Base-by-base conservation (phyloP, 1,140 invertebrate genomes). In the Bombus picipes region DNA sequence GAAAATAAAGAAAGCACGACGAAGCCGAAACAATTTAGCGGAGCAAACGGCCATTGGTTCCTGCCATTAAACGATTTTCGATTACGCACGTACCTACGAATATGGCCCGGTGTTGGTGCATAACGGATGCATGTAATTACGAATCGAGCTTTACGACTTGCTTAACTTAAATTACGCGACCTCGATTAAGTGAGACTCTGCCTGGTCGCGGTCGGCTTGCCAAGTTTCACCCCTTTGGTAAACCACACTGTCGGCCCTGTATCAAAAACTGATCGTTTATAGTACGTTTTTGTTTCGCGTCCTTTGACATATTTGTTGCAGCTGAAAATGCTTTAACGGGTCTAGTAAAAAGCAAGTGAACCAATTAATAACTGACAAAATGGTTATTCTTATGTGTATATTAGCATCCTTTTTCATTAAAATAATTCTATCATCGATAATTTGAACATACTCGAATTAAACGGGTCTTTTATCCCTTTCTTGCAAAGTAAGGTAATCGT, bases 111-210 rank as follows among this genome's bases (percentile, higher is more conserved):
- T 90, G 66, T 90, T 81, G 81, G 84, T 65, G 80, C 66, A 89
- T 89, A 90, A 90, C 89, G 89, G 86, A 90, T 90, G 89, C 88
- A 76, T 66, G 89, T 87, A 90, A 90, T 90, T 90, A 90, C 89
- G 89, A 90, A 88, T 90, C 87, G 88, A 88, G 90, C 90, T 90
- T 90, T 90, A 90, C 89, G 89, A 90, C 89, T 90, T 90, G 89
- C 89, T 90, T 90, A 90, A 90, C 89, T 90, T 90, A 90, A 90
- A 90, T 90, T 90, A 90, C 89, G 88, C 89, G 89, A 90, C 85
- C 86, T 87, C 89, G 88, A 90, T 90, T 90, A 90, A 90, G 89
- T 86, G 89, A 88, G 87, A 87, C 88, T 83, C 57, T 78, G 34
- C 25, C 34, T 76, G 53, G 13, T 28, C 34, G 83, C 77, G 89